Evolutionary conservation across 2,113 vertebrate genomes (phyloP), one percentile per base, ranked within the genome.

Genomic region (Pelecanus crispus): DNA sequence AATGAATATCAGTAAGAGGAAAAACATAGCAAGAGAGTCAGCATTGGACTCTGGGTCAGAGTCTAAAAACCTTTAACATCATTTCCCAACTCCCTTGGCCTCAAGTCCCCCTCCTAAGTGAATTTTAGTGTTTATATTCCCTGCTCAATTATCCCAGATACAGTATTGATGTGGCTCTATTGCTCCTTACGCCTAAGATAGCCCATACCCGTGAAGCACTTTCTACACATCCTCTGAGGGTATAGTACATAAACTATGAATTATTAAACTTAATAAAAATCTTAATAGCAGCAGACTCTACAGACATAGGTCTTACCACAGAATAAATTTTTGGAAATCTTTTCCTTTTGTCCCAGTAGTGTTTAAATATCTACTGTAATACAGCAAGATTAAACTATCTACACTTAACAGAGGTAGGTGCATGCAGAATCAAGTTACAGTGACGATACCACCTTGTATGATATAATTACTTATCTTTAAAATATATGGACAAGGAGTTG

Each of bases 251-350:
- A 74, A 96, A 87, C 19, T 31, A 72, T 62, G 15, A 86, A 86
- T 86, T 91, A 91, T 63, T 94, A 19, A 94, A 89, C 63, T 70
- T 81, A 16, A 73, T 58, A 58, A 85, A 91, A 83, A 71, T 21
- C 42, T 74, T 65, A 75, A 87, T 4, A 88, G 29, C 44, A 92
- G 34, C 36, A 74, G 21, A 84, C 20, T 81, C 36, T 28, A 70
- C 72, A 95, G 55, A 58, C 34, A 13, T 10, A 58, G 40, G 32
- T 63, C 56, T 71, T 55, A 45, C 24, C 62, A 72, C n/a, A 91
- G 68, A 81, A 92, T 6, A 56, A 77, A 74, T 31, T 61, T 91
- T 49, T 47, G 17, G 11, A 89, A 94, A 74, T 73, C 17, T 34
- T 50, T 80, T 63, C 44, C 29, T 89, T 81, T 47, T 88, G 38